phyloP scores from a whole-genome alignment of 2,888 invertebrate genomes.

The Horisme vitalbata region DNA sequence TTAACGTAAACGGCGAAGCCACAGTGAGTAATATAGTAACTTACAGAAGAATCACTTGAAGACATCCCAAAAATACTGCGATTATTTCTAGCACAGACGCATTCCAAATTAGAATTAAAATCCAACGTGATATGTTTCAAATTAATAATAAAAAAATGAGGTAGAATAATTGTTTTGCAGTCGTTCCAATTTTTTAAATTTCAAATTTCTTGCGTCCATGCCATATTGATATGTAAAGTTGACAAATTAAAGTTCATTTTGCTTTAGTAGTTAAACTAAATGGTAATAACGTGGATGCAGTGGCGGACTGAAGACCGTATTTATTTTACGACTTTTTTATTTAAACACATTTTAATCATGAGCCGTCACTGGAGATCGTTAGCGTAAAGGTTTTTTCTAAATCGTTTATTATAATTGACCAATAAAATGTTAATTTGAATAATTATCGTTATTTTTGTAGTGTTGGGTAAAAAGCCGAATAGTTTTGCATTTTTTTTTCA shows the following conservation, averaged over 20 bases:
- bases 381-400: conserved; percentile 52
- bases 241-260: background rate
- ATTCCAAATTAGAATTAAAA: too few relatives aligned
- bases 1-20: conserved; percentile 54
- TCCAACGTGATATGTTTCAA: too few relatives aligned
- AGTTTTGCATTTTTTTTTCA: too few relatives aligned
- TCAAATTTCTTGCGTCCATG: too few relatives aligned
- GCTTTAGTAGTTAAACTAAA: background rate
- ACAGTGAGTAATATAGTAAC: conserved; percentile 11
- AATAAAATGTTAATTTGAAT: conserved; percentile 71
- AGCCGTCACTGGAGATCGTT: conserved; percentile 52
- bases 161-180: too few relatives aligned
- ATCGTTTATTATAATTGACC: conserved; percentile 71
- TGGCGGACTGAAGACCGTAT: conserved; percentile 58
- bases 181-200: too few relatives aligned
- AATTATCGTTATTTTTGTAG: conserved; percentile 49
- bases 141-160: too few relatives aligned
- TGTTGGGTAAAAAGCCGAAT: conserved; percentile 12
- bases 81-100: too few relatives aligned
- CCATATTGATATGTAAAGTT: background rate
- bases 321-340: conserved; percentile 69
- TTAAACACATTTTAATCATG: conserved; percentile 69
- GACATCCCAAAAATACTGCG: background rate
- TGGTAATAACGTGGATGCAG: conserved; percentile 37
- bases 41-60: conserved; percentile 8